Percentiles rank a stretch among this genome's conserved stretches.
Conservation (phyloP, 2,113 vertebrate genomes). For the Puffinus mauretanicus region DNA sequence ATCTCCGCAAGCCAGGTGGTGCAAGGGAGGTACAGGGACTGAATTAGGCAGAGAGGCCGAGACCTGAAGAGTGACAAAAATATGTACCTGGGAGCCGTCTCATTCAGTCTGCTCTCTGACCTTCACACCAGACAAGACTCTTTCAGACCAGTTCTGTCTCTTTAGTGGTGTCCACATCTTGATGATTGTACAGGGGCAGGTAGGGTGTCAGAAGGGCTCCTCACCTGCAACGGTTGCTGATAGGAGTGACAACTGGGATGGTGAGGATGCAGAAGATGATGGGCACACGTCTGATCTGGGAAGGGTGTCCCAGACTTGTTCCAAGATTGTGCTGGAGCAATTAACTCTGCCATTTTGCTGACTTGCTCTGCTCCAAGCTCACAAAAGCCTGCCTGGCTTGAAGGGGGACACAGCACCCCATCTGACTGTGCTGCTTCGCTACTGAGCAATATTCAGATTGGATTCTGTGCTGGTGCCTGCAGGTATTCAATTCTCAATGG, state of each 20-base stretch:
- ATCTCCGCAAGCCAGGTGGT: background rate
- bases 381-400: background rate
- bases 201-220: background rate
- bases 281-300: background rate
- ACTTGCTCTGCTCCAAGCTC: fast-evolving
- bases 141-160: background rate
- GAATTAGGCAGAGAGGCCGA: background rate
- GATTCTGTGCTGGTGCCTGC: background rate
- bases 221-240: background rate
- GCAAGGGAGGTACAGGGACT: background rate
- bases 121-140: background rate
- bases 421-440: background rate
- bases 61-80: background rate
- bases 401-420: background rate
- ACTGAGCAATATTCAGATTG: background rate
- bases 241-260: background rate
- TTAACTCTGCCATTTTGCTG: background rate
- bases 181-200: background rate
- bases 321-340: background rate
- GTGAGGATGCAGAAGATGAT: background rate
- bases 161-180: background rate
- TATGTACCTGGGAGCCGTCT: fast-evolving
- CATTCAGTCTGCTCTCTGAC: background rate
- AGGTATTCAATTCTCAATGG: background rate
- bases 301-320: background rate